Evolutionary conservation across 2,888 invertebrate species (phyloP).

Genomic region (Sarcophaga variegata): DNA sequence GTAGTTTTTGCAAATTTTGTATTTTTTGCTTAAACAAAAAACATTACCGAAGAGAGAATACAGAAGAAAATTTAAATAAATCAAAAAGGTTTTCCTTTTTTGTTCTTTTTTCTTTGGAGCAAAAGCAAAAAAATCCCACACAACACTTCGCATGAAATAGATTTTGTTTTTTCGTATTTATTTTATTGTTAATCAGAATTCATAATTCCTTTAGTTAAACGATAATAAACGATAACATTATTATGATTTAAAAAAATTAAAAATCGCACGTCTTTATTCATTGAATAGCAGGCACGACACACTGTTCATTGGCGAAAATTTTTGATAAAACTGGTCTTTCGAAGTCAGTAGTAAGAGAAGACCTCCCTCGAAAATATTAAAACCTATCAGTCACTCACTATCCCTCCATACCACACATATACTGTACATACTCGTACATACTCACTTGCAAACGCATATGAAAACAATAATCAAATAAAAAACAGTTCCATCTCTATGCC

Average conservation of each 20-base stretch:
- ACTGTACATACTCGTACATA: no score
- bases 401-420: not conserved
- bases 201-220: no score
- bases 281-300: not conserved
- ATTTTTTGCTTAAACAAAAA: conserved; percentile 27
- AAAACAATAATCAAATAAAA: not conserved
- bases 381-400: not conserved
- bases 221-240: no score
- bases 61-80: not conserved
- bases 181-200: no score
- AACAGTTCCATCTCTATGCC: not conserved
- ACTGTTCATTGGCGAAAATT: conserved; percentile 50
- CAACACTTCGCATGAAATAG: no score
- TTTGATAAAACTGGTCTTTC: conserved; percentile 51
- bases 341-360: conserved; percentile 31
- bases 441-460: not conserved
- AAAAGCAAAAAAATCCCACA: not conserved
- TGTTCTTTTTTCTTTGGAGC: not conserved
- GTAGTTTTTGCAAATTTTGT: conserved; percentile 2
- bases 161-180: no score
- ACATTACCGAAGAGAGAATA: not conserved
- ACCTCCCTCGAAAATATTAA: conserved; percentile 42
- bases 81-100: conserved; percentile 28
- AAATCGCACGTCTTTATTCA: conserved; percentile 34
- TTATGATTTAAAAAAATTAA: not conserved